Base-by-base conservation (phyloP, 2,113 vertebrate genomes). In the Fulmarus glacialis region DNA sequence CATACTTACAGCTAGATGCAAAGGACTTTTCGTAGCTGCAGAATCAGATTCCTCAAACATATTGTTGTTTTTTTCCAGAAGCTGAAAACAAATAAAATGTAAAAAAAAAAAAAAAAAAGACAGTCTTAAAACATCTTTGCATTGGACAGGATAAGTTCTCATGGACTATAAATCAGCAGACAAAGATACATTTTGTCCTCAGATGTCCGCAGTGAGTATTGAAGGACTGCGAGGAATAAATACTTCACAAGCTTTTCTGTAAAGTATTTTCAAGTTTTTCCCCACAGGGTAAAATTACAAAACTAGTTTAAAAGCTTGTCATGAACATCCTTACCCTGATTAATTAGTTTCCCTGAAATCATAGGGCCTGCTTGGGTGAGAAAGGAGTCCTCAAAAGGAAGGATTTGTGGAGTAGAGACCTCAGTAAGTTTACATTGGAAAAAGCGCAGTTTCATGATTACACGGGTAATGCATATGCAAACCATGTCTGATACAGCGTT, bases 1-100 rank as follows among this genome's bases (percentile, higher is more conserved):
- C 48, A 62, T 94, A 98, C 99, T 99, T 98, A 99, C 99, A 74
- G 99, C 99, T 77, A 99, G 98, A 93, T 99, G 99, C 88, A 99
- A 98, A 3, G 99, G 99, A 94, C 99, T 99, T 98, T 98, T 98
- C 18, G 98, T 98, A 81, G 98, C 98, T 21, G 94, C 92, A 38
- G 98, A 98, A 67, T 99, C 98, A 2, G 98, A 97, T 64, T 99
- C 99, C 40, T 99, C 98, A 92, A 98, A 98, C 50, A 98, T 96
- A 83, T 93, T 96, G 91, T 98, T 98, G 5, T 98, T 99, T 98
- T 98, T 98, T 93, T 99, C 99, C 98, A 99, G 97, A 95, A 99
- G 99, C 99, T 99, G 97, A 19, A 45, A 19, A 45, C 7, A 15
- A 43, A 17, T 16, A 43, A 43, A 18, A 34, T 40, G 11, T 40